Conservation (phyloP, 2,797 vertebrate genomes). For the Sandelia bainsii region DNA sequence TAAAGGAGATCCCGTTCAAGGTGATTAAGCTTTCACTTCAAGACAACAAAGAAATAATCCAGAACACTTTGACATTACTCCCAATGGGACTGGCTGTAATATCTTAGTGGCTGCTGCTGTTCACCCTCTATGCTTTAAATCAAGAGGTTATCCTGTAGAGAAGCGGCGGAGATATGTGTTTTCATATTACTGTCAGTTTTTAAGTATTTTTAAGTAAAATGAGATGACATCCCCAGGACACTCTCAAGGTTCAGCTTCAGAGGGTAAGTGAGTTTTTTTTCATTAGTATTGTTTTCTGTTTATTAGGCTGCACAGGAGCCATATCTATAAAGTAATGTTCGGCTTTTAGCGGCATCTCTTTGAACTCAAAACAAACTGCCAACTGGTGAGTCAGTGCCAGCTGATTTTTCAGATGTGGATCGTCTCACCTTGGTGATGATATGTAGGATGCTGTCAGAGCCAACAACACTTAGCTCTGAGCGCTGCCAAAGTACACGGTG, state of each 20-base stretch:
- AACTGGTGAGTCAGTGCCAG: slow-evolving; percentile 6
- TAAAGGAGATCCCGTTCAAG: slow-evolving; percentile 62
- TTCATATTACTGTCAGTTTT: not conserved
- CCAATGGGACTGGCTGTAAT: slow-evolving; percentile 35
- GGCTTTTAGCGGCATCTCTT: slow-evolving; percentile 4
- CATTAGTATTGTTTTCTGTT: slow-evolving; percentile 20
- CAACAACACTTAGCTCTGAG: slow-evolving; percentile 52
- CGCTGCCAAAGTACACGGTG: slow-evolving; percentile 45
- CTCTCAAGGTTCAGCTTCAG: not conserved
- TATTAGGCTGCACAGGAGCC: not conserved
- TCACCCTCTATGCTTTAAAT: slow-evolving; percentile 25
- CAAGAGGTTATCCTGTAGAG: slow-evolving; percentile 23
- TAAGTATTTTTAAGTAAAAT: slow-evolving; percentile 25
- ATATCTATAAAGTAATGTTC: slow-evolving; percentile 12
- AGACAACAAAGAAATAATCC: slow-evolving; percentile 62
- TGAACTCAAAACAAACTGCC: slow-evolving; percentile 6
- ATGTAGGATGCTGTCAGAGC: slow-evolving; percentile 40
- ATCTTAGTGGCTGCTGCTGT: slow-evolving; percentile 36
- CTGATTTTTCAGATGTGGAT: slow-evolving; percentile 22
- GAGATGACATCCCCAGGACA: not conserved
- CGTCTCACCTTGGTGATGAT: slow-evolving; percentile 61
- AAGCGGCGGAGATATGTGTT: not conserved
- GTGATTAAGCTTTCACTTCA: slow-evolving; percentile 61
- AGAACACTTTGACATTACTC: slow-evolving; percentile 19
- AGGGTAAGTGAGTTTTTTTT: not conserved